A percentile compares a stretch with the other conserved stretches of the same genome.
Evolutionary conservation across 2,888 invertebrate genomes (phyloP).

Genomic region (Odontomyia ornata): DNA sequence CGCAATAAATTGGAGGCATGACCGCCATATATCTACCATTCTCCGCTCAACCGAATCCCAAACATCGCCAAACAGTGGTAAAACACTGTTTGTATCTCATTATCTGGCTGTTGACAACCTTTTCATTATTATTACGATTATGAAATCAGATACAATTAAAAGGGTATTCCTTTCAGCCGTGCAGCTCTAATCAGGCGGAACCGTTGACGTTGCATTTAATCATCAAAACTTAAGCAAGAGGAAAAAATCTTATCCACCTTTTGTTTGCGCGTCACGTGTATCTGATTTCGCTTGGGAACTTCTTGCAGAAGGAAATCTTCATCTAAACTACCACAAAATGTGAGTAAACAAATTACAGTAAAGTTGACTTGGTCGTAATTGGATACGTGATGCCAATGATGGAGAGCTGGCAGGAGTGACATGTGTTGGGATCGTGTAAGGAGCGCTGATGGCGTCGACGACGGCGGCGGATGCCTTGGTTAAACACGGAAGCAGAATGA

Average conservation of each 20-base stretch:
- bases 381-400: conserved; percentile 13
- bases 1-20: conserved; percentile 1
- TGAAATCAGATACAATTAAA: conserved; percentile 36
- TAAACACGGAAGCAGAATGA: neutral
- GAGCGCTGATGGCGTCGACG: neutral
- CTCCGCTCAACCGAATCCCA: neutral
- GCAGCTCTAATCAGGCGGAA: neutral
- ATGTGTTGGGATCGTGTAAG: neutral
- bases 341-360: conserved; percentile 34
- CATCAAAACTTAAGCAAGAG: neutral
- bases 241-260: neutral
- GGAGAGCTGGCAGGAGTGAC: no score
- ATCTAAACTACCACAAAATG: neutral
- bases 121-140: conserved; percentile 9
- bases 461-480: neutral
- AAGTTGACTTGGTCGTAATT: conserved; percentile 17
- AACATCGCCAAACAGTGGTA: neutral
- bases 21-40: neutral
- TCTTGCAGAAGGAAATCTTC: neutral
- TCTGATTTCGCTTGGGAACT: no score
- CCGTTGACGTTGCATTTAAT: neutral
- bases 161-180: neutral
- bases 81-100: neutral
- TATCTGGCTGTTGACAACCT: neutral
- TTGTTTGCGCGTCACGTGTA: neutral